Base-by-base conservation (phyloP, 2,888 invertebrate species). In the Carterocephalus palaemon region DNA sequence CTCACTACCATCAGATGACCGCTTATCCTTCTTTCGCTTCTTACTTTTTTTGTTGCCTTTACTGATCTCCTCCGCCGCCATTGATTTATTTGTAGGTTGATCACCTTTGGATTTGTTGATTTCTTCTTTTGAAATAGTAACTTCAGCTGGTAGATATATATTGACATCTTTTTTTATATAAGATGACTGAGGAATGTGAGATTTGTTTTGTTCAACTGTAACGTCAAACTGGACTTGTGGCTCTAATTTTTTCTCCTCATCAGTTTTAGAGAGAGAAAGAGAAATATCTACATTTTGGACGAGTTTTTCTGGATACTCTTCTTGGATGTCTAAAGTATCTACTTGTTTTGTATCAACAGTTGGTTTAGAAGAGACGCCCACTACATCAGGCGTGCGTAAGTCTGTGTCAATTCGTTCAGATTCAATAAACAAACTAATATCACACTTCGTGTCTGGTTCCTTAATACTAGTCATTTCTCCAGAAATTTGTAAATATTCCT, bases 1-100 rank as follows among this genome's bases (percentile, higher is more conserved):
- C 13, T 74, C 73, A 57, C 70, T 75, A 4, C 60, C 60, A 17
- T 68, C 68, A 2, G 67, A 73, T 24, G 72, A 71, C 31, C 77
- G 77, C 73, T 89, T 90, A 66, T 83, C 88, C 72, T 91, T 91
- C 84, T 90, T 91, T 83, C 88, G 90, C 85, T 88, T 90, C 78
- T 89, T 90, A 74, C 86, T 89, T 68, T 84, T 80, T 59, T 90
- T 89, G 32, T 78, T 77, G 53, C 88, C 88, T 49, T 67, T 70
- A 53, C 54, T 5, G 65, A 53, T 45, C n/a, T 71, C 70, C 45
- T 63, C 60, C 7, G 64, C 53, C 36, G 59, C 54, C 2, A 55
- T n/a, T 31, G 37, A 31, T 54, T 60, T 63, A 19, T 16, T 39
- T 37, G 55, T 46, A 5, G 54, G 34, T 76, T 62, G 77, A 54